Conservation (phyloP, 2,888 invertebrate species). For the Parthenolecanium corni region DNA sequence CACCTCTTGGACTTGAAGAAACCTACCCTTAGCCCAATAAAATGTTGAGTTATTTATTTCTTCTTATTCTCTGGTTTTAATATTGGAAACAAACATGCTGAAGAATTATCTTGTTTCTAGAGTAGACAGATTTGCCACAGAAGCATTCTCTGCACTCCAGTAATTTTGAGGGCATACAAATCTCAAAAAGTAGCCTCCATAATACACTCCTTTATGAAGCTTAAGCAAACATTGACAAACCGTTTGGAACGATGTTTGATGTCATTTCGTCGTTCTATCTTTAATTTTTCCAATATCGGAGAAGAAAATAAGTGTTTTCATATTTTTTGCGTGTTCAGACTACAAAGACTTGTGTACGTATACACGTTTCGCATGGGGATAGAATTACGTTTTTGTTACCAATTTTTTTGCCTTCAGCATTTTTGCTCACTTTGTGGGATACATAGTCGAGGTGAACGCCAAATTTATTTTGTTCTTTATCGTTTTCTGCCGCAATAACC, state of each 20-base stretch:
- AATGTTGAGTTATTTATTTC: too few relatives aligned
- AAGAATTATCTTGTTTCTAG: too few relatives aligned
- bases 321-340: background rate
- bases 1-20: too few relatives aligned
- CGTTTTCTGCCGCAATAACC: constrained; percentile 15
- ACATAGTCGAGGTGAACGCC: background rate
- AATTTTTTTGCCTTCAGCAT: background rate
- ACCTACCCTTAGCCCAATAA: too few relatives aligned
- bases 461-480: constrained; percentile 18
- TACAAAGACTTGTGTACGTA: background rate
- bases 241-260: constrained; percentile 8
- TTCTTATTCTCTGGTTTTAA: too few relatives aligned
- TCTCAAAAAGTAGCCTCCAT: too few relatives aligned
- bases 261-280: background rate
- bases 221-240: constrained; percentile 1
- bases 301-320: background rate
- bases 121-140: too few relatives aligned
- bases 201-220: too few relatives aligned
- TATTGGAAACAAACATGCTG: too few relatives aligned
- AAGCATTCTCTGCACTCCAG: too few relatives aligned
- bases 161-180: too few relatives aligned
- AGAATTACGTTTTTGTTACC: background rate
- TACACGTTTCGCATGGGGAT: background rate
- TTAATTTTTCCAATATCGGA: background rate
- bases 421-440: background rate